Evolutionary conservation across 2,797 vertebrate species (phyloP), one percentile per base, ranked within the genome.

Genomic region (Smutsia temminckii): DNA sequence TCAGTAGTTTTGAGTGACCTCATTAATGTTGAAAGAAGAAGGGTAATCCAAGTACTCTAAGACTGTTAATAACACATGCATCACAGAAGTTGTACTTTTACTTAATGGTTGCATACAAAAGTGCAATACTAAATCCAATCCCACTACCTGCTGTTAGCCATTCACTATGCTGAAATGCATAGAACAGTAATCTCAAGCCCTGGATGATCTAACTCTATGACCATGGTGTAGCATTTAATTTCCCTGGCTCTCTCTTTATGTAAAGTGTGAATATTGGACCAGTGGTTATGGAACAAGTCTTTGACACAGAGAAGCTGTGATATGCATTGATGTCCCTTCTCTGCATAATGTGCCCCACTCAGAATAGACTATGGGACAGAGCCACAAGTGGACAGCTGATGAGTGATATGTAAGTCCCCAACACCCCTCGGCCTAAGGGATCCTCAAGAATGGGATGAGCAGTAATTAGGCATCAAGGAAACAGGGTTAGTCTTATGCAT

Each of bases 181-280:
- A 42, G 18, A 89, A 34, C 40, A 72, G 64, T 46, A 64, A 83
- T 46, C 21, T 25, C 86, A 40, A 32, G 9, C 3, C 27, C 37
- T 57, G 23, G 23, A 25, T 14, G 32, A 64, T n/a, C 40, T 59
- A 87, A 37, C 32, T 80, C 32, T 72, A 69, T 79, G 66, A 91
- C 32, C 27, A 34, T 1, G 10, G 10, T 37, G 40, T 55, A 49
- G 37, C 59, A 84, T 61, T 51, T 89, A 89, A 92, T 40, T 64
- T 92, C 53, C 78, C n/a, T 61, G 49, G 71, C 23, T 72, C 37
- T 93, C 71, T 93, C 53, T 92, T 57, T 86, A 75, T 40, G 59
- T 59, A 88, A 89, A 96, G 57, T 66, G 53, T 85, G 51, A 84
- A 61, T 91, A 18, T 11, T 74, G 85, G 80, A 34, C 51, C 55